Percentiles rank a stretch among this genome's conserved stretches.
These are phyloP conservation scores for Seira ritae DNA, from an alignment of 2,888 invertebrate species.

Conservation along the genomic window DNA sequence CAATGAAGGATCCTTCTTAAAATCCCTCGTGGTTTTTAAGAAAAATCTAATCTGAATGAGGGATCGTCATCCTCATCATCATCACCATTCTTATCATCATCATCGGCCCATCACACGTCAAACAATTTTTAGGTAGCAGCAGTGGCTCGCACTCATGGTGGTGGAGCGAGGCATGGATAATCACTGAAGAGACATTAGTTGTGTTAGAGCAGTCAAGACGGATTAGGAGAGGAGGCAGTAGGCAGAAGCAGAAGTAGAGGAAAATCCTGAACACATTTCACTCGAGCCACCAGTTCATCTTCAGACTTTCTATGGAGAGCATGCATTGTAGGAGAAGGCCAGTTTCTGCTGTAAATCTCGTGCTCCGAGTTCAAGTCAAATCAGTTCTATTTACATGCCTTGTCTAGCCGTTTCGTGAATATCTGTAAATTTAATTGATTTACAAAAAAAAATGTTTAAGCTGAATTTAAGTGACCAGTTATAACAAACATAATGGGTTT, in stretches of 20 bases:
- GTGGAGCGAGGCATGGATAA: constrained; percentile 37
- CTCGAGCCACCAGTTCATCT: constrained; percentile 55
- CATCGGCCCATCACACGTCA: constrained; percentile 8
- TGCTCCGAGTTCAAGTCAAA: too few relatives aligned
- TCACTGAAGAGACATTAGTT: constrained; percentile 55
- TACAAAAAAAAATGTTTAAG: too few relatives aligned
- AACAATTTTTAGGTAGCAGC: constrained; percentile 18
- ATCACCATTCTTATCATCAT: not conserved
- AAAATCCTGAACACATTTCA: constrained; percentile 53
- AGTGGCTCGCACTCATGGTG: constrained; percentile 37
- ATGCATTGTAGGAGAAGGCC: not conserved
- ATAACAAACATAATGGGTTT: too few relatives aligned
- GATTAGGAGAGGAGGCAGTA: constrained; percentile 51
- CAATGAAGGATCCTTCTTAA: not conserved
- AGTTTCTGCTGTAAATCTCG: too few relatives aligned
- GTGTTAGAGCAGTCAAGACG: constrained; percentile 56
- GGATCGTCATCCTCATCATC: not conserved
- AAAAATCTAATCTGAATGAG: not conserved
- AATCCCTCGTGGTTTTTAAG: constrained; percentile 4
- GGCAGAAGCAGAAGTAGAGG: too few relatives aligned
- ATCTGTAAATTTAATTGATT: too few relatives aligned
- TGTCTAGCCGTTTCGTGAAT: too few relatives aligned
- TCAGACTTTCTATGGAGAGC: constrained; percentile 17
- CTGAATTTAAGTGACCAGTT: too few relatives aligned
- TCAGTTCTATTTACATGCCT: too few relatives aligned